Evolutionary conservation across 2,797 vertebrate species (phyloP).

Genomic region (Tarsius wallacei): DNA sequence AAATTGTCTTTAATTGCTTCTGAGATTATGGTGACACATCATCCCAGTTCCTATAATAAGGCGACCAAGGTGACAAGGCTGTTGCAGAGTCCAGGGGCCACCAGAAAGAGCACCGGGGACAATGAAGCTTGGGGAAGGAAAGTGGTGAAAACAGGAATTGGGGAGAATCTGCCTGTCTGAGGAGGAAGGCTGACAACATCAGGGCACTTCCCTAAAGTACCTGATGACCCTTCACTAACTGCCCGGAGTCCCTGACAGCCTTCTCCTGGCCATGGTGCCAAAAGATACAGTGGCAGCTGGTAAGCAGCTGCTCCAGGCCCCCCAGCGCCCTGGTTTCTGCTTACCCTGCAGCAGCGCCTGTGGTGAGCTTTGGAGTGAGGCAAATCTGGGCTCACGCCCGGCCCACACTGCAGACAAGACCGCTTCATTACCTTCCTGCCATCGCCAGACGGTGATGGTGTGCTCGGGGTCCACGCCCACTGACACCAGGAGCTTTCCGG

Average conservation of each 20-base stretch:
- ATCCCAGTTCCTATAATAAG: background rate
- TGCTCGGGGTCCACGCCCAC: constrained; percentile 97
- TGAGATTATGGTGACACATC: background rate
- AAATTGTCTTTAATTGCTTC: background rate
- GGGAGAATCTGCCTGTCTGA: background rate
- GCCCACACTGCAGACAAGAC: accelerated
- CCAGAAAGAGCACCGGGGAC: background rate
- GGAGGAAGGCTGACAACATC: background rate
- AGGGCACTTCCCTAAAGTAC: background rate
- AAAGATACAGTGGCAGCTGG: accelerated
- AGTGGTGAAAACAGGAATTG: background rate
- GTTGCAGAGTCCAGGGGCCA: background rate
- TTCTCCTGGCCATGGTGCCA: background rate
- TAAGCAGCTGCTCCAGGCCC: background rate
- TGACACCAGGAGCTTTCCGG: constrained; percentile 97
- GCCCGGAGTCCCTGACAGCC: background rate
- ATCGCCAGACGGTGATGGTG: constrained; percentile 97
- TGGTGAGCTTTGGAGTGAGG: background rate
- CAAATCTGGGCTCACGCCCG: background rate
- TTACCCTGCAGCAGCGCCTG: accelerated
- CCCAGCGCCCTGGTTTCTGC: background rate
- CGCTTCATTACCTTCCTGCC: constrained; percentile 96
- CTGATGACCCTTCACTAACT: background rate
- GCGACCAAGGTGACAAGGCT: background rate
- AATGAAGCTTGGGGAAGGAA: background rate